These are phyloP conservation scores for Macrostomum cliftonense DNA, from an alignment of 2,888 invertebrate genomes.

Conservation along the genomic window DNA sequence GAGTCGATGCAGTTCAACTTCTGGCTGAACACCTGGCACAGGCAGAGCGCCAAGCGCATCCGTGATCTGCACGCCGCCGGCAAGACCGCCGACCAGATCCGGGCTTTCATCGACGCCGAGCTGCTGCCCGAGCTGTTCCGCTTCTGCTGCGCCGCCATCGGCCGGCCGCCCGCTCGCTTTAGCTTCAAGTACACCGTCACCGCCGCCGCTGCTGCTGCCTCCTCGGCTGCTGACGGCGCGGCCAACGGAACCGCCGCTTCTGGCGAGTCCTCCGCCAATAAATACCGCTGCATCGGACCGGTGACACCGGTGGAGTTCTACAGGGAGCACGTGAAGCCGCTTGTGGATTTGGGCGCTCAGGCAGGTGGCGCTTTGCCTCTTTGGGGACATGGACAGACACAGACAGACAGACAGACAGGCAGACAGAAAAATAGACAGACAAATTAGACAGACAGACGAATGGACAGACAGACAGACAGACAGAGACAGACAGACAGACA, in stretches of 20 bases:
- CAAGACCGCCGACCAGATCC: neutral
- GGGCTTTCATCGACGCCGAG: neutral
- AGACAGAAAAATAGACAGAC: no score
- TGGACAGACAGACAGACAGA: no score
- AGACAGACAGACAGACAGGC: no score
- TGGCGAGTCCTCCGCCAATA: no score
- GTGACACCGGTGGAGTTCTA: conserved; percentile 63
- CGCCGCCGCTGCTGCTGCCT: conserved; percentile 63
- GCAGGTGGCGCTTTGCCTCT: no score
- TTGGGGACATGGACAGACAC: no score
- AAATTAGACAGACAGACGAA: no score
- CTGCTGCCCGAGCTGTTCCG: conserved; percentile 45
- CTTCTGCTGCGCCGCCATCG: conserved; percentile 63
- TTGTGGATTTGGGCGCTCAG: conserved; percentile 63
- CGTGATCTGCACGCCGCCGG: conserved; percentile 48
- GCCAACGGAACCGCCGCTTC: conserved; percentile 61
- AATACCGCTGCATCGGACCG: conserved; percentile 53
- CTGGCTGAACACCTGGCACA: conserved; percentile 60
- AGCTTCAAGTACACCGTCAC: conserved; percentile 70
- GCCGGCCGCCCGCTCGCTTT: conserved; percentile 58
- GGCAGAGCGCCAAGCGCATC: conserved; percentile 43
- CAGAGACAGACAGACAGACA: no score
- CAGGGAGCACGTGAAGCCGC: conserved; percentile 53
- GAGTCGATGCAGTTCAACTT: conserved; percentile 55
- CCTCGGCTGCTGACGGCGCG: conserved; percentile 64